phyloP scores from a whole-genome alignment of 2,113 vertebrate species.

The Perca fluviatilis region DNA sequence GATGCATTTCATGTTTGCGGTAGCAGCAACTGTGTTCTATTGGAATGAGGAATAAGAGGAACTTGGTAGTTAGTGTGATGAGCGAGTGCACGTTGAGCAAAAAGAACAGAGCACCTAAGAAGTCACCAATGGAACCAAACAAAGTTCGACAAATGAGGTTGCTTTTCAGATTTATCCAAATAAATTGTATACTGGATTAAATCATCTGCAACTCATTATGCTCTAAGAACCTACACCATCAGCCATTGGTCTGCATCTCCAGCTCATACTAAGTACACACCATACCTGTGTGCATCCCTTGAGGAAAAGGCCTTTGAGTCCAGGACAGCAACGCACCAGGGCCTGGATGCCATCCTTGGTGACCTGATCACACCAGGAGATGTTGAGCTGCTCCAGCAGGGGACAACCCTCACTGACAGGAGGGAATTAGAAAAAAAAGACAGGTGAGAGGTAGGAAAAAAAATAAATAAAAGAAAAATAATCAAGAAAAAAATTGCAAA shows the following conservation, averaged over 20 bases:
- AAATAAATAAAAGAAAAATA: too few species aligned
- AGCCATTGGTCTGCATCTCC: not conserved
- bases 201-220: not conserved
- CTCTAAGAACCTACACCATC: not conserved
- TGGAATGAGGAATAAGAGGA: conserved; percentile 30
- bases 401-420: conserved; percentile 95
- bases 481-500: not conserved
- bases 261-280: not conserved
- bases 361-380: conserved; percentile 99
- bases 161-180: not conserved
- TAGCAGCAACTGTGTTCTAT: not conserved
- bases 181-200: not conserved
- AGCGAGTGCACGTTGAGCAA: not conserved
- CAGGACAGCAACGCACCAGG: conserved; percentile 93
- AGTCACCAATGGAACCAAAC: not conserved
- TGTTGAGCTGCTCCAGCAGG: conserved; percentile 95
- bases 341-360: conserved; percentile 98
- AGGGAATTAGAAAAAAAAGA: not conserved
- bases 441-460: not conserved
- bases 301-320: conserved; percentile 94
- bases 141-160: not conserved
- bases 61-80: not conserved
- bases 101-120: too few species aligned
- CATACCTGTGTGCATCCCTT: conserved; percentile 98
- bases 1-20: not conserved